Evolutionary conservation across 2,113 vertebrate species (phyloP), one percentile per base, ranked within the genome.

Genomic region (Pterophyllum scalare): DNA sequence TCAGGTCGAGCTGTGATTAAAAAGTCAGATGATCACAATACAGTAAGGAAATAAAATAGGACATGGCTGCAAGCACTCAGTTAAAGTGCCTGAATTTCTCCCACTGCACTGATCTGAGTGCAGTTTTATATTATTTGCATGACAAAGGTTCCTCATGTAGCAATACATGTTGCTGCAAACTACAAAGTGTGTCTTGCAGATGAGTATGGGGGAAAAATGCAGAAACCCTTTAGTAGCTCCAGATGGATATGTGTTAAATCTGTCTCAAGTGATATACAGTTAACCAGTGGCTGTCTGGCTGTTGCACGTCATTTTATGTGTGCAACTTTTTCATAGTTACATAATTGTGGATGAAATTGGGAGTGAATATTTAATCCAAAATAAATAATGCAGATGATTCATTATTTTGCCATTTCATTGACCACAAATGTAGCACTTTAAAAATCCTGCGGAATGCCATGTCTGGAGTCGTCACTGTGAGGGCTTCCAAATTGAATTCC

Each of bases 1-100:
- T 33, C 46, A 33, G 67, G 67, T 19, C 26, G 52, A 72, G 46
- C 46, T 54, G 46, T 72, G 67, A 72, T 54, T 72, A 72, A 54
- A 52, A 72, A 0, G 26, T 72, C 67, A 33, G 67, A 72, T 54
- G 54, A 26, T 72, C 46, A 72, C 26, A 72, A 72, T 54, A 54
- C 13, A 14, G 19, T 14, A 54, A 72, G 26, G 46, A 72, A 31
- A 19, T 31, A 9, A 31, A 31, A 72, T 31, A 72, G 26, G 49
- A 20, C 26, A 52, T 52, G 65, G 43, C 2, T 52, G 17, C 65
- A 72, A 72, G 26, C 17, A 0, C 10, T 17, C 52, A 52, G 43
- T 31, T 43, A 28, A 13, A 31, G 17, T 31, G 43, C 26, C 49
- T 0, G 65, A 70, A 49, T 52, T 28, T 31, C 43, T 52, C 65